These are phyloP conservation scores for Cervus canadensis DNA, from an alignment of 2,113 vertebrate genomes.

Conservation along the genomic window DNA sequence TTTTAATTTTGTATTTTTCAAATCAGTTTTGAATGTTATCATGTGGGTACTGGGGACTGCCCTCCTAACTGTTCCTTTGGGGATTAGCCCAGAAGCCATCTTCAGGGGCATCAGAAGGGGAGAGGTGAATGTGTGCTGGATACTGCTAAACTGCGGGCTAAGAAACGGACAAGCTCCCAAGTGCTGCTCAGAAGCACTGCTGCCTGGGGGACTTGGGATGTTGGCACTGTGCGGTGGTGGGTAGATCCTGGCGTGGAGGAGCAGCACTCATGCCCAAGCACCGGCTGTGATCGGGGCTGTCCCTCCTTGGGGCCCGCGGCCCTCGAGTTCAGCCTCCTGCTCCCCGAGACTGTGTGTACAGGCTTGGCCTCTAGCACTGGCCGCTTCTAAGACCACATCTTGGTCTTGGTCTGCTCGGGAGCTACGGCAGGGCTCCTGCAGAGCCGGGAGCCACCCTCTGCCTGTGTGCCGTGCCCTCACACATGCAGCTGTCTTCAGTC, in stretches of 20 bases:
- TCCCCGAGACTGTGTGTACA: fast-evolving
- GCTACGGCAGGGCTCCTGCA: fast-evolving
- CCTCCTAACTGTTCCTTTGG: neutral
- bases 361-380: neutral
- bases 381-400: neutral
- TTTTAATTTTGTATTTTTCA: neutral
- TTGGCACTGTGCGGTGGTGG: neutral
- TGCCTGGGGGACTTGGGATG: fast-evolving
- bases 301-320: fast-evolving
- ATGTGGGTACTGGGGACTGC: neutral
- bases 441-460: too few relatives aligned
- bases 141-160: too few relatives aligned
- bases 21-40: fast-evolving
- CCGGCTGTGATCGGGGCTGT: neutral
- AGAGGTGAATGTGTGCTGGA: neutral
- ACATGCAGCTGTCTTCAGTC: neutral
- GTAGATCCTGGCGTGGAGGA: fast-evolving
- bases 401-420: neutral
- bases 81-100: neutral
- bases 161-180: neutral
- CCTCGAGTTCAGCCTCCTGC: neutral
- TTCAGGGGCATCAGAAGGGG: neutral
- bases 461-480: neutral
- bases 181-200: neutral
- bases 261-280: neutral